These are phyloP conservation scores for Gallinago media DNA, from an alignment of 2,113 vertebrate genomes.

Conservation along the genomic window DNA sequence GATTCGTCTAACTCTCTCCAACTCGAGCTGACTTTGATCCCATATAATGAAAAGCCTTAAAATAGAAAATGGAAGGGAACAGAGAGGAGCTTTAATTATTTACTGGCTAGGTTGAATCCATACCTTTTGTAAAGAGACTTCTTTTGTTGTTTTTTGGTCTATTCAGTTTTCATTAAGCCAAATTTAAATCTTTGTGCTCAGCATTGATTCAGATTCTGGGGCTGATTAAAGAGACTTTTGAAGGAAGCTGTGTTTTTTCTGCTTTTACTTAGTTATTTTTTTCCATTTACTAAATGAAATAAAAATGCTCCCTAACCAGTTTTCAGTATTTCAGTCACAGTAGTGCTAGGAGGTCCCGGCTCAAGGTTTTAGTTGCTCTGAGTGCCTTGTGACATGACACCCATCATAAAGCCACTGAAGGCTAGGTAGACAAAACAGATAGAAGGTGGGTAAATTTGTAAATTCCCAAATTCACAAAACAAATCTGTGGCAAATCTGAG, in stretches of 20 bases:
- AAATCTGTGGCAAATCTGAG: background rate
- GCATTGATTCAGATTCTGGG: conserved; percentile 20
- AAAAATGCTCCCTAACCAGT: background rate
- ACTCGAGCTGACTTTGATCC: conserved; percentile 59
- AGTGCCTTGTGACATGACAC: background rate
- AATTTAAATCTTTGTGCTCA: conserved; percentile 41
- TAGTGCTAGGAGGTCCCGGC: background rate
- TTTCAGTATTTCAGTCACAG: background rate
- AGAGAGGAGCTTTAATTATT: conserved; percentile 67
- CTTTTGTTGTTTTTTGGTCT: conserved; percentile 52
- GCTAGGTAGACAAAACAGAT: background rate
- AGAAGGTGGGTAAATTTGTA: background rate
- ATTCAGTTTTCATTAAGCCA: conserved; percentile 60
- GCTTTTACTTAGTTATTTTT: conserved; percentile 7
- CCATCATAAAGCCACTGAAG: background rate
- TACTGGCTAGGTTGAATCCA: conserved; percentile 14
- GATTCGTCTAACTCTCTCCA: conserved; percentile 55
- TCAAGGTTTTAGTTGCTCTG: background rate
- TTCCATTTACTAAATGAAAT: background rate
- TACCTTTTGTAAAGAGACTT: conserved; percentile 42
- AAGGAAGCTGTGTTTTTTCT: background rate
- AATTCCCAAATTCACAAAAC: background rate
- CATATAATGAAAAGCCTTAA: conserved; percentile 46
- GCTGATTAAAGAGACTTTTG: conserved; percentile 49
- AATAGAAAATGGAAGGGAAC: conserved; percentile 64